Evolutionary conservation across 2,888 invertebrate species (phyloP).

Genomic region (Pyrgus malvae): DNA sequence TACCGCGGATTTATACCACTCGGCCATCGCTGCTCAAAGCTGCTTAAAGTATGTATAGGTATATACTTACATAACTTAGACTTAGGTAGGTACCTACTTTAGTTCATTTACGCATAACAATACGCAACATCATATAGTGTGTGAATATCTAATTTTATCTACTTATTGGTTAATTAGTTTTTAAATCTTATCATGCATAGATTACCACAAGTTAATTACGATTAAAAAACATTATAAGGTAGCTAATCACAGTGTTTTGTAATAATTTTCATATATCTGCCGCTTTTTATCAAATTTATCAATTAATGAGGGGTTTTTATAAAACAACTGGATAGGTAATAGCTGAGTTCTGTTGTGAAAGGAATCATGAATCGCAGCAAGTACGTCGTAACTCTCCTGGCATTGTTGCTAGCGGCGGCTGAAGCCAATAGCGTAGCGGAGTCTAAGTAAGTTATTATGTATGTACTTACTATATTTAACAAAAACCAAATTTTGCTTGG

Average conservation of each 20-base stretch:
- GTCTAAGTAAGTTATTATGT: conserved; percentile 38
- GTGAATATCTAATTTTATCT: too few species aligned
- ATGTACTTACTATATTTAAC: neutral
- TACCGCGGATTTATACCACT: too few species aligned
- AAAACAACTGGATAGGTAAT: conserved; percentile 42
- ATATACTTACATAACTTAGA: too few species aligned
- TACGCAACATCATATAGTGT: too few species aligned
- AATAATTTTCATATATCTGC: conserved; percentile 40
- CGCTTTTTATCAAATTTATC: conserved; percentile 46
- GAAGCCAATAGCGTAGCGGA: conserved; percentile 47
- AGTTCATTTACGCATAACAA: too few species aligned
- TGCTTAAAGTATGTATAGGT: too few species aligned
- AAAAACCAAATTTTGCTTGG: too few species aligned
- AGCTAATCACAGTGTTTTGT: conserved; percentile 35
- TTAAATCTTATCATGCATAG: conserved; percentile 8
- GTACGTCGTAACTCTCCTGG: conserved; percentile 50
- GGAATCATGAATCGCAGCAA: conserved; percentile 50
- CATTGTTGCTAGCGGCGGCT: conserved; percentile 51
- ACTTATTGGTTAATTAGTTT: conserved; percentile 9
- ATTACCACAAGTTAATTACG: conserved; percentile 7
- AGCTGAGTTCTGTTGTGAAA: conserved; percentile 25
- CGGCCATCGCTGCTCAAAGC: too few species aligned
- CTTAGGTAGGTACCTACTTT: too few species aligned
- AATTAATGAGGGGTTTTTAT: conserved; percentile 37
- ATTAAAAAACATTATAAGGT: conserved; percentile 18